Base-by-base conservation (phyloP, 1,140 invertebrate species). In the Meloidogyne hapla region DNA sequence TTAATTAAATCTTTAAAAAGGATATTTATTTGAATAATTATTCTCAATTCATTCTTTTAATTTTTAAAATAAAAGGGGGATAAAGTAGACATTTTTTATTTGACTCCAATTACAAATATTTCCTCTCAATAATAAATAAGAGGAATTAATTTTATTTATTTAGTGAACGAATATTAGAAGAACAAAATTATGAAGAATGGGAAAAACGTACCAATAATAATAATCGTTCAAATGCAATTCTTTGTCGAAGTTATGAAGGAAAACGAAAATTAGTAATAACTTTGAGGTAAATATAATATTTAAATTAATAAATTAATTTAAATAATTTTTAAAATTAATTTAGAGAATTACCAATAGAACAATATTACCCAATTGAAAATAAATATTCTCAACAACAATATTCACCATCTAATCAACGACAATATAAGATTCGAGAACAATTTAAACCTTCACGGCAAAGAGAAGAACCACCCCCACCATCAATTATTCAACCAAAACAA, bases 91-190 rank as follows among this genome's bases (percentile, higher is more conserved):
- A 33, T n/a, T n/a, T n/a, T n/a, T n/a, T n/a, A n/a, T n/a, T n/a
- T n/a, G n/a, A n/a, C n/a, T n/a, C n/a, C n/a, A n/a, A n/a, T n/a
- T n/a, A n/a, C n/a, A n/a, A n/a, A n/a, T n/a, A n/a, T n/a, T n/a
- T n/a, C n/a, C n/a, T n/a, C n/a, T n/a, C n/a, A n/a, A n/a, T n/a
- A n/a, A n/a, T n/a, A n/a, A n/a, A n/a, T n/a, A n/a, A n/a, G n/a
- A n/a, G n/a, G n/a, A 38, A 38, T 38, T 38, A 38, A 4, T 38
- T 38, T 38, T 4, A 42, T 18, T 18, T 15, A 18, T 48, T 56
- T 56, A 56, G 48, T 56, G 48, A 56, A 56, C 48, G 48, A 56
- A 56, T 56, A 56, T 56, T 56, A 56, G 48, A 56, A 8, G 48
- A 56, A 21, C 48, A 56, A 56, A 56, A n/a, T 56, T n/a, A 56